Evolutionary conservation across 2,797 vertebrate species (phyloP).

Genomic region (Gymnopithys bicolor): DNA sequence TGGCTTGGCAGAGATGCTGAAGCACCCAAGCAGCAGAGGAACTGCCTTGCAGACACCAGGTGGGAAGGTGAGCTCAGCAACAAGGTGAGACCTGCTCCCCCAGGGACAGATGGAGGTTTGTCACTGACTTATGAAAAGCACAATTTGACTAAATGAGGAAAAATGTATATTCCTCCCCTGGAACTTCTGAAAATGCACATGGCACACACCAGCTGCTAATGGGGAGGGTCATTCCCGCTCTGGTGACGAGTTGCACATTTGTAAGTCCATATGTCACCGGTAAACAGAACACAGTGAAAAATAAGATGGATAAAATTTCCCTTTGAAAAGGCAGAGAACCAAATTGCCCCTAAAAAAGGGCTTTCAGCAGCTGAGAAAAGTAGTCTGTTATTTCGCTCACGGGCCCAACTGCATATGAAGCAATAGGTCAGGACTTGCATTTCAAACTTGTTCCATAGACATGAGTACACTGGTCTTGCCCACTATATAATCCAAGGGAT

Average conservation of each 20-base stretch:
- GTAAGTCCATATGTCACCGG: not conserved
- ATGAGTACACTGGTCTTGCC: not conserved
- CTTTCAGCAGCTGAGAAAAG: constrained; percentile 40
- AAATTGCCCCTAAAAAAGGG: not conserved
- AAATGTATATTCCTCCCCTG: not conserved
- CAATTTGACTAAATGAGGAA: not conserved
- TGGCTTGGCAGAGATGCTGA: not conserved
- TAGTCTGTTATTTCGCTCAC: not conserved
- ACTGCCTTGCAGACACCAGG: too few species aligned
- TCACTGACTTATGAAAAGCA: not conserved
- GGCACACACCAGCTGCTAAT: accelerated
- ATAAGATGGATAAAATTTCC: not conserved
- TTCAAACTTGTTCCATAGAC: not conserved
- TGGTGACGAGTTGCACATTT: not conserved
- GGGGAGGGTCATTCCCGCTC: not conserved
- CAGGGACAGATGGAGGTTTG: too few species aligned
- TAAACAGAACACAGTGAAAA: not conserved
- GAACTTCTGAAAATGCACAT: not conserved
- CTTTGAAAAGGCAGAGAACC: not conserved
- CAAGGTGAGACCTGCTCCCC: not conserved
- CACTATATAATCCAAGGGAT: accelerated
- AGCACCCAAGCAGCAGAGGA: not conserved
- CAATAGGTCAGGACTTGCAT: not conserved
- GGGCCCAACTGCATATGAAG: not conserved
- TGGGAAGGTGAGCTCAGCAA: not conserved